Evolutionary conservation across 2,888 invertebrate species (phyloP).

Genomic region (Artemia sp.): DNA sequence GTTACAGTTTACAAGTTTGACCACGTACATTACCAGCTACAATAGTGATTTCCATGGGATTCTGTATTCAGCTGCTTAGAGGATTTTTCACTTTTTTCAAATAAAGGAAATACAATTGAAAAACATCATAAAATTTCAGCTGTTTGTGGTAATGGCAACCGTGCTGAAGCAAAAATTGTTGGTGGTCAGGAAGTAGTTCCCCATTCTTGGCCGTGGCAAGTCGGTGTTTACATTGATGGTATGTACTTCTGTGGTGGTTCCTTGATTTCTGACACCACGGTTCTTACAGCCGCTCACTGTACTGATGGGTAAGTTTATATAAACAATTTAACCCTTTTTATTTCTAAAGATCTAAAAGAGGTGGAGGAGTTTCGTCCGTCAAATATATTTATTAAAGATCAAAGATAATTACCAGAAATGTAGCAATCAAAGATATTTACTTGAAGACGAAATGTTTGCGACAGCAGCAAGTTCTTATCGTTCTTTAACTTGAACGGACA

Average conservation of each 20-base stretch:
- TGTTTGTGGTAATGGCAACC: slow-evolving; percentile 17
- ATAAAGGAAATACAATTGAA: too few species aligned
- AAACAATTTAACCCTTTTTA: background rate
- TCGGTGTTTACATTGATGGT: slow-evolving; percentile 24
- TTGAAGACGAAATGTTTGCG: too few species aligned
- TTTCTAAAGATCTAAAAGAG: background rate
- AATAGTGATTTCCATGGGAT: too few species aligned
- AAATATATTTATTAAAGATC: too few species aligned
- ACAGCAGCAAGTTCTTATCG: too few species aligned
- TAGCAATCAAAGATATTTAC: too few species aligned
- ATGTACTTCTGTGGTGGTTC: slow-evolving; percentile 26
- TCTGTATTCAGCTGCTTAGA: too few species aligned
- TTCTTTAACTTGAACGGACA: too few species aligned
- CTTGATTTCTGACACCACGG: slow-evolving; percentile 25
- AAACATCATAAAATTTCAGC: background rate
- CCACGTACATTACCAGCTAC: too few species aligned
- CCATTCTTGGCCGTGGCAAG: slow-evolving; percentile 22
- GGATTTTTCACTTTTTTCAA: too few species aligned
- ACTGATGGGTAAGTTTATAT: slow-evolving; percentile 23
- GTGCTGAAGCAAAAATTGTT: slow-evolving; percentile 3
- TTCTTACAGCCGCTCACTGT: slow-evolving; percentile 26
- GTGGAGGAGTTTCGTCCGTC: background rate
- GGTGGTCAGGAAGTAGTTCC: slow-evolving; percentile 18
- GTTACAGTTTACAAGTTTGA: too few species aligned
- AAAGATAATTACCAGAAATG: too few species aligned